A percentile compares a stretch with the other conserved stretches of the same genome.
Conservation (phyloP, 2,113 vertebrate species). For the Carettochelys insculpta region DNA sequence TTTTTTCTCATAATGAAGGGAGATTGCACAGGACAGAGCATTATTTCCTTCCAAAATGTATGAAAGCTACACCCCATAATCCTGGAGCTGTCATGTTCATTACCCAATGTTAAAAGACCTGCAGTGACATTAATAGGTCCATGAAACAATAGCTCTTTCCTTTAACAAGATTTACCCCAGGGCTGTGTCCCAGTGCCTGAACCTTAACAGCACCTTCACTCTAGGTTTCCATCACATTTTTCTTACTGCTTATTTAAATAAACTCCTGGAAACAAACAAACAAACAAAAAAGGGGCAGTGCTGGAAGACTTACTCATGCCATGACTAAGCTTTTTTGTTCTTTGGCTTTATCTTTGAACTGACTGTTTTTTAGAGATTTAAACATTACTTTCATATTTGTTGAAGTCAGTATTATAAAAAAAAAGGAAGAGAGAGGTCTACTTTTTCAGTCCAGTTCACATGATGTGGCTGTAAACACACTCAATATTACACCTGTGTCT, state of each 20-base stretch:
- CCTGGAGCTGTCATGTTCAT: constrained; percentile 65
- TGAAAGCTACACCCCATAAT: constrained; percentile 58
- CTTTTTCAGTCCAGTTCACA: not conserved
- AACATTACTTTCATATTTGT: constrained; percentile 8
- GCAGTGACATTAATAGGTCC: constrained; percentile 47
- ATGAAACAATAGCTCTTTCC: constrained; percentile 56
- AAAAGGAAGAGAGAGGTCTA: not conserved
- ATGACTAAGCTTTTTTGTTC: constrained; percentile 30
- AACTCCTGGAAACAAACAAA: constrained; percentile 10
- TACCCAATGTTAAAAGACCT: not conserved
- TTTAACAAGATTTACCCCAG: constrained; percentile 11
- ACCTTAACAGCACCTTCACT: constrained; percentile 12
- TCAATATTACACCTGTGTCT: not conserved
- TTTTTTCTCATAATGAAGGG: constrained; percentile 73
- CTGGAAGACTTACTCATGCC: constrained; percentile 10
- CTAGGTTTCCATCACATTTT: not conserved
- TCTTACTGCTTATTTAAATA: constrained; percentile 53
- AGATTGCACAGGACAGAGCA: constrained; percentile 65
- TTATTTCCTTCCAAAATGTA: constrained; percentile 71
- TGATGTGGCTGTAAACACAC: not conserved
- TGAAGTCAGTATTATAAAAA: not conserved
- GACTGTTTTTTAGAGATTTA: not conserved
- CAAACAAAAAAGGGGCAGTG: constrained; percentile 23
- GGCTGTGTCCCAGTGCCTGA: not conserved
- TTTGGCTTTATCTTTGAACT: not conserved